Evolutionary conservation across 2,797 vertebrate species (phyloP), one percentile per base, ranked within the genome.

Genomic region (Danio tinwini): DNA sequence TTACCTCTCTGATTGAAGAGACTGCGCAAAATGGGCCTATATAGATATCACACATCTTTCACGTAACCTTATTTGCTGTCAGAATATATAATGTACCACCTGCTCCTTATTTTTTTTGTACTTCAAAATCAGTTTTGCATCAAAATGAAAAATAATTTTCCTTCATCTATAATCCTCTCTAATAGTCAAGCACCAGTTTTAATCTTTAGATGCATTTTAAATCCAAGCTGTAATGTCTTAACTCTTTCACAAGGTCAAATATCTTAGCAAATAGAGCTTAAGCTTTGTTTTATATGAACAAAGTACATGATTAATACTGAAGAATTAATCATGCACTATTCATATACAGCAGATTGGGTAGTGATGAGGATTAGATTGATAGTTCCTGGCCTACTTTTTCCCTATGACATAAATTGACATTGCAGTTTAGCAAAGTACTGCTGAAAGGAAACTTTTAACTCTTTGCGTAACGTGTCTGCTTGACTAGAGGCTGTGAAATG

Each of bases 191-290:
- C 92, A 92, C 93, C 91, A 94, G 92, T 93, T 94, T 94, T 94
- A 95, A 95, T 95, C 94, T 95, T 94, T 93, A 93, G 93, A 95
- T 95, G 94, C 92, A 93, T 94, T 94, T 94, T 93, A 93, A 94
- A 95, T 95, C 93, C 91, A 93, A 91, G 91, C 93, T 83, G 91
- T 93, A 93, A 93, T 94, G 92, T 94, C 93, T 94, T 94, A 95
- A 94, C 93, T 95, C 94, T 93, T 85, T n/a, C 84, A 90, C 93
- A 94, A 93, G 93, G 93, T 94, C 93, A 95, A 93, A 93, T 94
- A 94, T 94, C 93, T 94, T 93, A 92, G 92, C 92, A 94, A 94
- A 94, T 94, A 93, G 92, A 92, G 92, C 92, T 93, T 94, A 94
- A 93, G 93, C 93, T 94, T 95, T 95, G 93, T 95, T 95, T 94